Evolutionary conservation across 2,113 vertebrate species (phyloP).

Genomic region (Ornithorhynchus anatinus): DNA sequence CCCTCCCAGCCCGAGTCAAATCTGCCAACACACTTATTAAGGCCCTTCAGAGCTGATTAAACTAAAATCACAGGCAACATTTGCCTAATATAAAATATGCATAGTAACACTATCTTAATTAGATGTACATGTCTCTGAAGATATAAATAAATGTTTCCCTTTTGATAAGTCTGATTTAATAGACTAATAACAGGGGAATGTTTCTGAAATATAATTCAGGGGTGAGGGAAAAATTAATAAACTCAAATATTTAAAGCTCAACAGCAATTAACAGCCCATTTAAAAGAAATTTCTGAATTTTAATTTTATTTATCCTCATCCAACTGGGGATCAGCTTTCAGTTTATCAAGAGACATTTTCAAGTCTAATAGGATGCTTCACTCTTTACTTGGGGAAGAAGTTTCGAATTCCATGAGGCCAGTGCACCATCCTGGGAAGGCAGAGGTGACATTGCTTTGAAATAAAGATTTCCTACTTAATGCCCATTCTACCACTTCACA

Average conservation of each 20-base stretch:
- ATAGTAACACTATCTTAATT: conserved; percentile 61
- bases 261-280: conserved; percentile 64
- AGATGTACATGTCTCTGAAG: conserved; percentile 60
- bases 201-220: conserved; percentile 59
- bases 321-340: conserved; percentile 23
- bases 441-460: rapidly evolving
- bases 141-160: conserved; percentile 72
- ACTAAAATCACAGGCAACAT: conserved; percentile 48
- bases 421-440: rapidly evolving
- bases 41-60: conserved; percentile 50
- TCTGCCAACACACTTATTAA: conserved; percentile 24
- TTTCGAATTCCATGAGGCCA: background rate
- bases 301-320: conserved; percentile 46
- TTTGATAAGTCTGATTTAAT: conserved; percentile 68
- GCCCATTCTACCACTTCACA: too few species aligned
- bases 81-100: conserved; percentile 59
- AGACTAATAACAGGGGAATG: conserved; percentile 55
- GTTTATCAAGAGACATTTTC: conserved; percentile 13
- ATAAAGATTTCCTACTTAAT: background rate
- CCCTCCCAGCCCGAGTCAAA: background rate
- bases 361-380: conserved; percentile 19
- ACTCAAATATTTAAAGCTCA: conserved; percentile 63
- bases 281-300: conserved; percentile 46
- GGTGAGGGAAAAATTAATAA: conserved; percentile 65
- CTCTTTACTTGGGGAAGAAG: background rate